Conservation (phyloP, 2,113 vertebrate species). For the Protobothrops flavoviridis region DNA sequence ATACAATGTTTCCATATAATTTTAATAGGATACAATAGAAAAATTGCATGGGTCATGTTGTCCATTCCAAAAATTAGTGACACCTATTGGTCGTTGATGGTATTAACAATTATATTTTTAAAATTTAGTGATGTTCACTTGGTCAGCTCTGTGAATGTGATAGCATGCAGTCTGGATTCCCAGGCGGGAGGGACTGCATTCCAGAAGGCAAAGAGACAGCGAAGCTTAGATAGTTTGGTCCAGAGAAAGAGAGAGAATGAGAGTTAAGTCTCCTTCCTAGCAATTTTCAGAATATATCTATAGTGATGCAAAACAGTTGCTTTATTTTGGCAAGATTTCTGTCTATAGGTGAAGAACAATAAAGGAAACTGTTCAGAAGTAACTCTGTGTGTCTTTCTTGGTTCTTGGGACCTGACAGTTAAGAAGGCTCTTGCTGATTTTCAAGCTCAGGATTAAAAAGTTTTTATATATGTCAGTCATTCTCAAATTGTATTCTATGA, state of each 20-base stretch:
- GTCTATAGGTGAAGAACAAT: background rate
- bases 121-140: background rate
- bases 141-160: background rate
- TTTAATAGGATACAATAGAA: background rate
- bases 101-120: background rate
- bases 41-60: background rate
- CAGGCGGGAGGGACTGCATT: too few relatives aligned
- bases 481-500: too few relatives aligned
- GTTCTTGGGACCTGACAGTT: background rate
- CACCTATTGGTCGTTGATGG: background rate
- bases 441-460: too few relatives aligned
- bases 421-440: background rate
- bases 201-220: too few relatives aligned
- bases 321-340: too few relatives aligned
- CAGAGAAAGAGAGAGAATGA: too few relatives aligned
- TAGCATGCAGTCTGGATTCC: too few relatives aligned
- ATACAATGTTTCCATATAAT: background rate
- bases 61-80: background rate
- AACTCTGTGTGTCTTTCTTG: background rate
- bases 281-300: too few relatives aligned
- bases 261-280: too few relatives aligned
- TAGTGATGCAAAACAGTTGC: too few relatives aligned
- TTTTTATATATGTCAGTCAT: too few relatives aligned
- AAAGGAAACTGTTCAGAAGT: background rate
- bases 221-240: too few relatives aligned